These are phyloP conservation scores for Atta cephalotes DNA, from an alignment of 1,140 invertebrate species.

Conservation along the genomic window DNA sequence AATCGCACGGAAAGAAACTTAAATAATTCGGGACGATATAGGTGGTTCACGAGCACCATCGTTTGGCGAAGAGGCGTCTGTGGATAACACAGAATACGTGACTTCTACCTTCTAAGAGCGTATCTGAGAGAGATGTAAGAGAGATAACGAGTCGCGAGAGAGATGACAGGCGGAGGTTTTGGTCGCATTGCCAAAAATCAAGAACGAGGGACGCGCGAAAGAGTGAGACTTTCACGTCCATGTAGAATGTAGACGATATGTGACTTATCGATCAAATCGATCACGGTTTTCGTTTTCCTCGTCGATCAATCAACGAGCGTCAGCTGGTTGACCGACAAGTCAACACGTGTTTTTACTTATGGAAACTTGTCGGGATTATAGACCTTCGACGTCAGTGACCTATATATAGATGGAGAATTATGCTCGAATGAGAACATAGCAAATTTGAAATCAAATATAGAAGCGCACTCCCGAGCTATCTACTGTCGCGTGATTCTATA, in stretches of 20 bases:
- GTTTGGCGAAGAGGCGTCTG: slow-evolving; percentile 9
- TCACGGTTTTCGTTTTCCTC: background rate
- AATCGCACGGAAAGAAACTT: slow-evolving; percentile 11
- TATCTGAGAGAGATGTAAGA: slow-evolving; percentile 10
- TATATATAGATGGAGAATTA: slow-evolving; percentile 53
- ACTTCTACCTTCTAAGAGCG: background rate
- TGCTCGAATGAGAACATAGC: slow-evolving; percentile 60
- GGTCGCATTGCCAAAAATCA: slow-evolving; percentile 6
- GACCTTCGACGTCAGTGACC: slow-evolving; percentile 25
- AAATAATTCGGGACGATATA: slow-evolving; percentile 18
- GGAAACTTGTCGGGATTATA: slow-evolving; percentile 64
- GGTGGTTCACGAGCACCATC: background rate
- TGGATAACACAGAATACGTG: slow-evolving; percentile 46
- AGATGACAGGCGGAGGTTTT: background rate
- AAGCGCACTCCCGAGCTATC: slow-evolving; percentile 1
- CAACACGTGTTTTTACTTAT: slow-evolving; percentile 8
- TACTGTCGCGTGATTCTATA: background rate
- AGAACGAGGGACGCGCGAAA: background rate
- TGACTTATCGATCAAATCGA: slow-evolving; percentile 51
- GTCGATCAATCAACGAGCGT: slow-evolving; percentile 58
- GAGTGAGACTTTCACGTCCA: background rate
- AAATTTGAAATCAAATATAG: slow-evolving; percentile 75
- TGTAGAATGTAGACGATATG: background rate
- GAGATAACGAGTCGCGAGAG: background rate
- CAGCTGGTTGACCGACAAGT: background rate